These are phyloP conservation scores for Chelon labrosus DNA, from an alignment of 2,797 vertebrate genomes.

Conservation along the genomic window DNA sequence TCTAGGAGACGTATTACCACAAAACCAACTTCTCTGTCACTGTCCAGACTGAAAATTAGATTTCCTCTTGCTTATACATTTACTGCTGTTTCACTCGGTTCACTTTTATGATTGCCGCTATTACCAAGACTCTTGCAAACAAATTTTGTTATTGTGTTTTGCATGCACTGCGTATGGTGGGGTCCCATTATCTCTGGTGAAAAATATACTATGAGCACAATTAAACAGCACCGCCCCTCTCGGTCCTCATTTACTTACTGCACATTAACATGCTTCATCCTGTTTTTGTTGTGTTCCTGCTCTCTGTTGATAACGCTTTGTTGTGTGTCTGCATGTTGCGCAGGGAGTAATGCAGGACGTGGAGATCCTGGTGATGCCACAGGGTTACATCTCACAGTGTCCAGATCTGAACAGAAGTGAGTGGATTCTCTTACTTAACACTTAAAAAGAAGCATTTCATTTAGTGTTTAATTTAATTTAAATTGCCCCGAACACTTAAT, in stretches of 20 bases:
- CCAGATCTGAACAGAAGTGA: constrained; percentile 99
- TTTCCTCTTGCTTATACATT: constrained; percentile 14
- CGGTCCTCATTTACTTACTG: constrained; percentile 24
- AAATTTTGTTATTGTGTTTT: constrained; percentile 27
- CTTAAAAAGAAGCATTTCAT: constrained; percentile 5
- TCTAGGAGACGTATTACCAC: constrained; percentile 17
- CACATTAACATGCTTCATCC: constrained; percentile 38
- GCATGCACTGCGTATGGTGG: not conserved
- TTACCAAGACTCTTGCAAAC: constrained; percentile 12
- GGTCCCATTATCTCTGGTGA: constrained; percentile 39
- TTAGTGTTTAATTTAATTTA: constrained; percentile 28
- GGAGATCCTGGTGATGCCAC: constrained; percentile 96
- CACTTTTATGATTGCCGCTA: constrained; percentile 27
- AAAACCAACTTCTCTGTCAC: constrained; percentile 22
- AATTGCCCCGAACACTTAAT: constrained; percentile 15
- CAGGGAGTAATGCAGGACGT: constrained; percentile 98
- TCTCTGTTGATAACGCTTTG: constrained; percentile 10
- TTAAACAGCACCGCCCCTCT: constrained; percentile 12
- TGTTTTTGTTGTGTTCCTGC: constrained; percentile 17
- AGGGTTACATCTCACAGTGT: constrained; percentile 98
- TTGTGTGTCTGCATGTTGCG: constrained; percentile 37
- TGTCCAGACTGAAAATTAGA: constrained; percentile 28
- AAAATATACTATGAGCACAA: constrained; percentile 30
- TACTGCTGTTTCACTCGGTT: constrained; percentile 13
- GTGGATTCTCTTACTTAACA: constrained; percentile 67